phyloP scores from a whole-genome alignment of 1,140 invertebrate species.

The Drosophila auraria region DNA sequence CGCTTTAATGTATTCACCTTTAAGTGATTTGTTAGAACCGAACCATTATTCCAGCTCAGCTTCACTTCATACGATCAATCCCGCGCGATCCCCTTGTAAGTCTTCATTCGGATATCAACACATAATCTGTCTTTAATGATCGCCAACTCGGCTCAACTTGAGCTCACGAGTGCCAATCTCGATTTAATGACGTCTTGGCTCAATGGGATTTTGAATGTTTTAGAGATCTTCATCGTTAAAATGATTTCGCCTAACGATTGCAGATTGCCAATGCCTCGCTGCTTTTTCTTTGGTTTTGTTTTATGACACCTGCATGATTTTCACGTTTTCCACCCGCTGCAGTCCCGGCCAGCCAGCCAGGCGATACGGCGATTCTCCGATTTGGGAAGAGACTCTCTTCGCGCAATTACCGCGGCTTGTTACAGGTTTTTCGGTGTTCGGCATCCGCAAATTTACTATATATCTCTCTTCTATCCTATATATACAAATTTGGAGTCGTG shows the following conservation, averaged over 20 bases:
- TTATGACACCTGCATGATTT: conserved; percentile 82
- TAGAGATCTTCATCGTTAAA: conserved; percentile 54
- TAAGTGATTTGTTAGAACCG: conserved; percentile 28
- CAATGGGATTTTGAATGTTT: conserved; percentile 42
- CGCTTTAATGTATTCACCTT: background rate
- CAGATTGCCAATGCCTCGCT: conserved; percentile 40
- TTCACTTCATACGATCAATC: too few relatives aligned
- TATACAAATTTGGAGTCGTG: conserved; percentile 83
- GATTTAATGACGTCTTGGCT: conserved; percentile 40
- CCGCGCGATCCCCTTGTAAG: conserved; percentile 16
- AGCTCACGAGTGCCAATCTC: conserved; percentile 41
- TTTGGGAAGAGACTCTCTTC: conserved; percentile 54
- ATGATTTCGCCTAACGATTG: conserved; percentile 53
- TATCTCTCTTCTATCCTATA: conserved; percentile 61
- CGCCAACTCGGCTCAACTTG: conserved; percentile 13
- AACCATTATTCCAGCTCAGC: conserved; percentile 1
- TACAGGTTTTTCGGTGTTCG: conserved; percentile 68
- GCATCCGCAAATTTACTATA: conserved; percentile 58
- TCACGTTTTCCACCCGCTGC: conserved; percentile 78
- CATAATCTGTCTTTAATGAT: conserved; percentile 48
- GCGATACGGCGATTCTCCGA: conserved; percentile 36
- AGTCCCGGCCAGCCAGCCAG: background rate
- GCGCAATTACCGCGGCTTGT: conserved; percentile 78
- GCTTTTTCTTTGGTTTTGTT: conserved; percentile 36
- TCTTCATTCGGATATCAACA: conserved; percentile 26